phyloP scores from a whole-genome alignment of 2,113 vertebrate genomes.

The Cryptomyrus ogoouensis region DNA sequence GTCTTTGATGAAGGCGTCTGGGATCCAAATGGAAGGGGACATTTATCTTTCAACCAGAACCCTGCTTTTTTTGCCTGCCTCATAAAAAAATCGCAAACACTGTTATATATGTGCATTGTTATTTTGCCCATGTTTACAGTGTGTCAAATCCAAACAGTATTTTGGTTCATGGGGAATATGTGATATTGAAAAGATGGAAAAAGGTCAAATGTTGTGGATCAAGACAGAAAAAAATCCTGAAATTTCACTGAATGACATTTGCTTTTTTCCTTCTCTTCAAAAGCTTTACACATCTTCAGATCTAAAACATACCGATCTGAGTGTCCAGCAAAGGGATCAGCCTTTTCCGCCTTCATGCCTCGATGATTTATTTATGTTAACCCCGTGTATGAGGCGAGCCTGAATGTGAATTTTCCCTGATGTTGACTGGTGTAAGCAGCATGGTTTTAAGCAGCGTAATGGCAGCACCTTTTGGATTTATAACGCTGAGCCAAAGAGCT shows the following conservation, averaged over 20 bases:
- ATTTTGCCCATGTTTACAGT: background rate
- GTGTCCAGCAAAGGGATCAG: background rate
- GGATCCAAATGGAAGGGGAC: background rate
- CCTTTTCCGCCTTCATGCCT: background rate
- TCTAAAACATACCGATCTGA: background rate
- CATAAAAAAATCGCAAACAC: background rate
- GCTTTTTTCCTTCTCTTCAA: background rate
- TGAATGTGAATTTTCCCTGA: background rate
- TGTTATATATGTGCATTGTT: background rate
- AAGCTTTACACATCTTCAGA: background rate
- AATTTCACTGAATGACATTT: background rate
- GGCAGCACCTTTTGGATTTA: background rate
- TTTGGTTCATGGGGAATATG: background rate
- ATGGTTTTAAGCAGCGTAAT: background rate
- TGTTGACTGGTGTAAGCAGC: background rate
- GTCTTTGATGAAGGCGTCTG: background rate
- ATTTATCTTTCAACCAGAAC: background rate
- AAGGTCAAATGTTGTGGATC: background rate
- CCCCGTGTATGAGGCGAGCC: background rate
- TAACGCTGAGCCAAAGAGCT: background rate
- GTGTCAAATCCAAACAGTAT: background rate
- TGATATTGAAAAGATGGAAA: background rate
- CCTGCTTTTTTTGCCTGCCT: background rate
- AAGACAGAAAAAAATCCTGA: background rate
- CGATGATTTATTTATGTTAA: background rate